These are phyloP conservation scores for Typhlichthys eigenmanni DNA, from an alignment of 2,797 vertebrate genomes.

Conservation along the genomic window DNA sequence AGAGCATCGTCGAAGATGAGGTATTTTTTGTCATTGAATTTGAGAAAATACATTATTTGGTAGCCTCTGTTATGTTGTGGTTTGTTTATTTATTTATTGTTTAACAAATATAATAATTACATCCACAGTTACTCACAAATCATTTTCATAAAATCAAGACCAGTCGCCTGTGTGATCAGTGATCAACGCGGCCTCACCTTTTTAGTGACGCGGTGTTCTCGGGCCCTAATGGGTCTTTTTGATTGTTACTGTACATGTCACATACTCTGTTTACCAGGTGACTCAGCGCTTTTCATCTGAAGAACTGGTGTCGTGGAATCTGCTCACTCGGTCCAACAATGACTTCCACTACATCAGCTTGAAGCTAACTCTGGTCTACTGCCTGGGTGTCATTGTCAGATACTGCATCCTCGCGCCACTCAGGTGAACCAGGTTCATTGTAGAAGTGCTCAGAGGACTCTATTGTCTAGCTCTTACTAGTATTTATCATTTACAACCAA, in stretches of 20 bases:
- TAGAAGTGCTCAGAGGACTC: background rate
- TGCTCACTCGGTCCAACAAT: slow-evolving; percentile 92
- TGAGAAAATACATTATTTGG: background rate
- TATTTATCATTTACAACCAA: no score
- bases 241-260: background rate
- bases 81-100: background rate
- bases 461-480: no score
- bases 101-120: no score
- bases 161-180: no score
- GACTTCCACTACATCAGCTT: slow-evolving; percentile 93
- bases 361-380: slow-evolving; percentile 86
- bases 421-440: slow-evolving; percentile 73
- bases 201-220: no score
- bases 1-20: slow-evolving; percentile 94
- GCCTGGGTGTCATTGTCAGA: slow-evolving; percentile 85
- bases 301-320: slow-evolving; percentile 95
- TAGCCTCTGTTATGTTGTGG: background rate
- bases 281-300: slow-evolving; percentile 94
- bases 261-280: slow-evolving; percentile 65
- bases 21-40: slow-evolving; percentile 30
- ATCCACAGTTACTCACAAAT: no score
- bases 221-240: no score
- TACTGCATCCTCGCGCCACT: slow-evolving; percentile 92
- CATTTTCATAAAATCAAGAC: background rate
- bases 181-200: no score